These are phyloP conservation scores for Cephus cinctus DNA, from an alignment of 1,140 invertebrate genomes.

Conservation along the genomic window DNA sequence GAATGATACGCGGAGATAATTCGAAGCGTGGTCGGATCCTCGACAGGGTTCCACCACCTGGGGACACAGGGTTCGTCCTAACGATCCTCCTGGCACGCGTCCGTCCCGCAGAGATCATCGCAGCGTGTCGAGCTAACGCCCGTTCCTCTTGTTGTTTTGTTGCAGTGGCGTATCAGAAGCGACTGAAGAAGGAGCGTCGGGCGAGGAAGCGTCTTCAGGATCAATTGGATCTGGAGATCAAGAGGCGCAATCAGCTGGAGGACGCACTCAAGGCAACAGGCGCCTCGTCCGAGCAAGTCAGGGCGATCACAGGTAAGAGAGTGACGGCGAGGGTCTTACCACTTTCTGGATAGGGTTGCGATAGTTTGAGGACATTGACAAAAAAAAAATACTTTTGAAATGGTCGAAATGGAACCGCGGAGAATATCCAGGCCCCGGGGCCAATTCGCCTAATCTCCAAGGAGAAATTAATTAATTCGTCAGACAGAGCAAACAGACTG, in stretches of 20 bases:
- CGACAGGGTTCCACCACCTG: slow-evolving; percentile 41
- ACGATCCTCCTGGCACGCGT: slow-evolving; percentile 18
- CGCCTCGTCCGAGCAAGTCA: slow-evolving; percentile 71
- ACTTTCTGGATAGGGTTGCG: slow-evolving; percentile 8
- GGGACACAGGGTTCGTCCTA: slow-evolving; percentile 24
- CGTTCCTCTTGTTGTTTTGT: slow-evolving; percentile 46
- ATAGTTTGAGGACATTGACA: not conserved
- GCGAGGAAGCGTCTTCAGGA: slow-evolving; percentile 79
- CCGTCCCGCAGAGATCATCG: too few relatives aligned
- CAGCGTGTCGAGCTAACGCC: too few relatives aligned
- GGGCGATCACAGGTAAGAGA: slow-evolving; percentile 77
- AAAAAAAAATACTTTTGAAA: too few relatives aligned
- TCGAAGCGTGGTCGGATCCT: slow-evolving; percentile 34
- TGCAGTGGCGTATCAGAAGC: slow-evolving; percentile 82
- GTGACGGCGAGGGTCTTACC: too few relatives aligned
- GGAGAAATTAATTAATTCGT: slow-evolving; percentile 50
- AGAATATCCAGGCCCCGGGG: too few relatives aligned
- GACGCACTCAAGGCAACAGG: slow-evolving; percentile 77
- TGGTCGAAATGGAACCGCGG: too few relatives aligned
- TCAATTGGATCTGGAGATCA: slow-evolving; percentile 76
- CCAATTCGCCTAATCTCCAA: slow-evolving; percentile 33
- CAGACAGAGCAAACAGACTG: slow-evolving; percentile 43
- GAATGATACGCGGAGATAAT: slow-evolving; percentile 39
- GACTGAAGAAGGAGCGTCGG: slow-evolving; percentile 82
- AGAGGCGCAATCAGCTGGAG: slow-evolving; percentile 74